phyloP scores from a whole-genome alignment of 2,113 vertebrate species.

The Oryzias woworae region DNA sequence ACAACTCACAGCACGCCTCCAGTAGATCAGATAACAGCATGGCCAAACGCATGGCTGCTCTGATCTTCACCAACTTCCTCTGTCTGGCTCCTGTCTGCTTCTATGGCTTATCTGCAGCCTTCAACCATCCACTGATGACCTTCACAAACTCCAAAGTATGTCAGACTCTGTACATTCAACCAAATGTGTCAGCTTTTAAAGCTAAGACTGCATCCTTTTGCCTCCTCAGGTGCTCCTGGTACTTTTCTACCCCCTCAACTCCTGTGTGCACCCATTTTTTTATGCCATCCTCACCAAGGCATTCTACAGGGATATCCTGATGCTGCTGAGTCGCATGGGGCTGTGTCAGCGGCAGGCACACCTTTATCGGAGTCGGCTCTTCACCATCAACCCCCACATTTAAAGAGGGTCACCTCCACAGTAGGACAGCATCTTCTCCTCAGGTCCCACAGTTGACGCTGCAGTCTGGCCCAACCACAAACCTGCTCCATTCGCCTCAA shows the following conservation, averaged over 20 bases:
- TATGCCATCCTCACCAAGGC: slow-evolving; percentile 89
- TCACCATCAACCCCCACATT: slow-evolving; percentile 23
- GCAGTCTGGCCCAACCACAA: no score
- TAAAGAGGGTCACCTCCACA: slow-evolving; percentile 4
- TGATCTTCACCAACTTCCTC: slow-evolving; percentile 89
- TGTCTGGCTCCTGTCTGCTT: slow-evolving; percentile 91
- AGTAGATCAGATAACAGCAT: slow-evolving; percentile 85
- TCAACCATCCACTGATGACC: slow-evolving; percentile 88
- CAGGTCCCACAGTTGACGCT: no score
- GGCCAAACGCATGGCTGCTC: slow-evolving; percentile 87
- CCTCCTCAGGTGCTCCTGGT: slow-evolving; percentile 78
- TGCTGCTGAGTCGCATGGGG: slow-evolving; percentile 85
- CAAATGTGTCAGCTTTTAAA: background rate
- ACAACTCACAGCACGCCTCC: slow-evolving; percentile 84
- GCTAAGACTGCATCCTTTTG: slow-evolving; percentile 13
- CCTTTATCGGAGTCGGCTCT: slow-evolving; percentile 79
- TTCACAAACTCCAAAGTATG: slow-evolving; percentile 88
- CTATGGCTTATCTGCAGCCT: slow-evolving; percentile 86
- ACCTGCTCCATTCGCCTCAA: no score
- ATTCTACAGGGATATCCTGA: slow-evolving; percentile 85
- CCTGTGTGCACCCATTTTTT: slow-evolving; percentile 90
- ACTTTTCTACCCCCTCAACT: slow-evolving; percentile 91
- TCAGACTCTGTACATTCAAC: background rate
- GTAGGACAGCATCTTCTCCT: no score
- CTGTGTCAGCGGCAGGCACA: slow-evolving; percentile 81